Conservation (phyloP, 2,888 invertebrate species). For the Eurois occulta region DNA sequence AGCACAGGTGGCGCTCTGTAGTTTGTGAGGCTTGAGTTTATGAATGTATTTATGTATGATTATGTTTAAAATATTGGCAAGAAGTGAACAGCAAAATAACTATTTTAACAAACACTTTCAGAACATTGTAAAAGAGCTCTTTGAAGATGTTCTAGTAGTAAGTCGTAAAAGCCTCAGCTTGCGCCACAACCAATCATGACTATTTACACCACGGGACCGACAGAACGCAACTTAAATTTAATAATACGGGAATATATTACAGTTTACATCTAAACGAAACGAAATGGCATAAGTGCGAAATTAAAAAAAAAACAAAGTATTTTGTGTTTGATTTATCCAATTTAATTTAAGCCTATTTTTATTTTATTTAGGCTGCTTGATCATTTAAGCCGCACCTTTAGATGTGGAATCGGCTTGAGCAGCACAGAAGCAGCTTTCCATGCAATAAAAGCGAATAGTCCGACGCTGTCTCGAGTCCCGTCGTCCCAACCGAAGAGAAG, state of each 20-base stretch:
- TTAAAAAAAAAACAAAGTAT: slow-evolving; percentile 17
- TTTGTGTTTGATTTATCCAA: slow-evolving; percentile 24
- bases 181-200: slow-evolving; percentile 52
- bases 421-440: background rate
- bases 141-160: background rate
- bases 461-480: background rate
- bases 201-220: slow-evolving; percentile 60
- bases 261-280: slow-evolving; percentile 47
- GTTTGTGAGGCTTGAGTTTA: background rate
- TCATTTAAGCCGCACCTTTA: background rate
- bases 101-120: background rate
- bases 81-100: slow-evolving; percentile 14
- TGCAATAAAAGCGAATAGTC: background rate
- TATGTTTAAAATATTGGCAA: slow-evolving; percentile 14
- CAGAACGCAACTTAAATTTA: slow-evolving; percentile 58
- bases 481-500: background rate
- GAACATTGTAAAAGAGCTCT: background rate
- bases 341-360: slow-evolving; percentile 28
- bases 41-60: background rate
- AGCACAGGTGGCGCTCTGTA: background rate
- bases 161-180: slow-evolving; percentile 37
- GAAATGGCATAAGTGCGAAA: slow-evolving; percentile 49
- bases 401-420: background rate
- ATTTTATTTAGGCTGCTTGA: background rate
- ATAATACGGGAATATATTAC: slow-evolving; percentile 64